Evolutionary conservation across 2,888 invertebrate genomes (phyloP), one percentile per base, ranked within the genome.

Genomic region (Dryobotodes eremita): DNA sequence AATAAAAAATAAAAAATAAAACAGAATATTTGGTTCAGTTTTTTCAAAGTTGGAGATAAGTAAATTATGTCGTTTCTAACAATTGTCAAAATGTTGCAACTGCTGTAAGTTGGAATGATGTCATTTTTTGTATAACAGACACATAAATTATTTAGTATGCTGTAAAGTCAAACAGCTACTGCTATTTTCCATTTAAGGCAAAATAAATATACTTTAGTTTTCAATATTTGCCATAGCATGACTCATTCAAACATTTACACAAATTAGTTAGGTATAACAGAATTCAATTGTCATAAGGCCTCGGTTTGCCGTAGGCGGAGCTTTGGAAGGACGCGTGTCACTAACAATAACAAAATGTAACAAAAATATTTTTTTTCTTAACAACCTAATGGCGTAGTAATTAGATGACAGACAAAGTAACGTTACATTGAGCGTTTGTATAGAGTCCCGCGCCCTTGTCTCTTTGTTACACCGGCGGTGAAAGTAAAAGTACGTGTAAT

Each of bases 401-500:
- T 94, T 94, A 93, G 88, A 90, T 89, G 90, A 94, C 92, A 92
- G 91, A 92, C 92, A 89, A 91, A 91, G 88, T 94, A 94, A 93
- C 94, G 94, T 90, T 94, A 93, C 91, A 92, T 90, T 85, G 86
- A 83, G 69, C 83, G 82, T 82, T 87, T 92, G 88, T 92, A 94
- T 91, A 90, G 90, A 86, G 85, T 66, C 71, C 82, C 75, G 86
- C 88, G 92, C 86, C 90, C 90, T 91, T 88, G 89, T 84, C 73
- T 84, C 90, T 91, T 93, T 94, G 93, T 93, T 76, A 74, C 48
- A 77, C 53, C 66, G 75, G 69, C 86, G 86, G 94, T 91, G 95
- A 96, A 95, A 96, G 96, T 94, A 94, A 95, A 94, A 94, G 94
- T 94, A 80, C 71, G 78, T 76, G 76, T 80, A 75, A 78, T 79